phyloP scores from a whole-genome alignment of 2,888 invertebrate species.

The Drosophila picticornis region DNA sequence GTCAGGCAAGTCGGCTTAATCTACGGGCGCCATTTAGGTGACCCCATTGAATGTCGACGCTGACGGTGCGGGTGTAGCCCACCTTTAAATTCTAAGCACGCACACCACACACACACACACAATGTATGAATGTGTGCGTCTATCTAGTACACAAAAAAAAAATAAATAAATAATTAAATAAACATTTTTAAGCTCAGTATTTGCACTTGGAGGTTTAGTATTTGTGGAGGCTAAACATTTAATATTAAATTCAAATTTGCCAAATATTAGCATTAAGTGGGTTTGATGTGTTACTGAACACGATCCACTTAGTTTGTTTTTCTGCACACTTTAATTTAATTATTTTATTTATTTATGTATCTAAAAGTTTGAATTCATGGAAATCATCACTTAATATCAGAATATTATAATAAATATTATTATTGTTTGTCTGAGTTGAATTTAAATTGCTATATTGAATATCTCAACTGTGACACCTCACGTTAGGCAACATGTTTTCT shows the following conservation, averaged over 20 bases:
- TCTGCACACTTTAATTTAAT: not conserved
- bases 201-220: not conserved
- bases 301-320: not conserved
- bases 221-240: not conserved
- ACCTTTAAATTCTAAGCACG: conserved; percentile 41
- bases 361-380: not conserved
- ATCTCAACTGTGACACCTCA: not conserved
- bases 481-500: not conserved
- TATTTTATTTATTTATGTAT: too few species aligned
- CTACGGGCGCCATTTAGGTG: conserved; percentile 18
- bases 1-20: conserved; percentile 35
- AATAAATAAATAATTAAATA: not conserved
- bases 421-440: not conserved
- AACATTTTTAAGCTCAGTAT: not conserved
- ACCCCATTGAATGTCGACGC: conserved; percentile 33
- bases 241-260: not conserved
- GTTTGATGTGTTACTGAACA: not conserved
- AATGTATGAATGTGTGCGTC: not conserved
- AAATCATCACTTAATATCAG: not conserved
- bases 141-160: not conserved
- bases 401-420: not conserved
- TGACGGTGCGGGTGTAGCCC: conserved; percentile 25
- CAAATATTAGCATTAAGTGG: not conserved
- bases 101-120: not conserved
- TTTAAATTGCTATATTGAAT: not conserved